Base-by-base conservation (phyloP, 2,797 vertebrate genomes). In the Parambassis ranga region DNA sequence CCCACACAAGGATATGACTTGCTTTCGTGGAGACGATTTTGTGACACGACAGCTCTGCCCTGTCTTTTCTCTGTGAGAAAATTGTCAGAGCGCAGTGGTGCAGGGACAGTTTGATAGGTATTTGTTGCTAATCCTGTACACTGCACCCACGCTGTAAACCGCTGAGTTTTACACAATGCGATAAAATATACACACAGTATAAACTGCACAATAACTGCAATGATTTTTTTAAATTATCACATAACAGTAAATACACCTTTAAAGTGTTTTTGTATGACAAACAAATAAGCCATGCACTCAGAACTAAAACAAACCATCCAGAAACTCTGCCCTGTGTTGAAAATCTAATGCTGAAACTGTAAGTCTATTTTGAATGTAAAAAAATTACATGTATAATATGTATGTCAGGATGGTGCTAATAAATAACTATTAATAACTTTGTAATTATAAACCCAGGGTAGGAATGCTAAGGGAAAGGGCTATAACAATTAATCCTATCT, bases 1-100 rank as follows among this genome's bases (percentile, higher is more conserved):
- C 80, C 68, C 62, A 81, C 80, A 67, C 72, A 68, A 51, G 37
- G 48, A 73, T 65, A 69, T 28, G 51, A 26, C 13, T 49, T 66
- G 71, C 23, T 22, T 46, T 65, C 61, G 65, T 49, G 13, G 41
- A 28, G 18, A 28, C 52, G 65, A 62, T 65, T 58, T 66, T 37
- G 42, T 73, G 73, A 55, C 65, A 66, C 61, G 77, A 63, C 36
- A 56, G 36, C 52, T 64, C 51, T 20, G 27, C 9, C 4, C 61
- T 65, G 62, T 72, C 39, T 55, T 59, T 53, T 64, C 44, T 36
- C 36, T 47, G 3, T 13, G 7, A 26, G 46, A 35, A 46, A 63
- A 70, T 37, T 48, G 59, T 71, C 75, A 71, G 20, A 61, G 42
- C 23, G 46, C 33, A 70, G 41, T 65, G 52, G 52, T 42, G 46